Conservation (phyloP, 2,888 invertebrate species). For the Drosophila anomelani region DNA sequence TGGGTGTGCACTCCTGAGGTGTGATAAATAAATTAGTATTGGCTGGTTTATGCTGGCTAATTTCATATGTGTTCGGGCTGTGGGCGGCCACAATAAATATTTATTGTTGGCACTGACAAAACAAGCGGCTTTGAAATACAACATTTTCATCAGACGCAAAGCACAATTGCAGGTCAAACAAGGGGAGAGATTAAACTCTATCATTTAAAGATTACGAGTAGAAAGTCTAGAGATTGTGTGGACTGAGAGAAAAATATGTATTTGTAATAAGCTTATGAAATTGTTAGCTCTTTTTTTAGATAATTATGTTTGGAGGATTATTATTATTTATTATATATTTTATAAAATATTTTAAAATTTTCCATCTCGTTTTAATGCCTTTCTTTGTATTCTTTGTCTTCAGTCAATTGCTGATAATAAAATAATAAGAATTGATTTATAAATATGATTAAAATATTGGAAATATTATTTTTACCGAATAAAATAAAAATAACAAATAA, state of each 20-base stretch:
- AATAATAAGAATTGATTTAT: too few species aligned
- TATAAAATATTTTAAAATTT: too few species aligned
- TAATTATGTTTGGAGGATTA: too few species aligned
- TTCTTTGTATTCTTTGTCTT: too few species aligned
- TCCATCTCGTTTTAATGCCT: too few species aligned
- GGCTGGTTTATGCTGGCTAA: conserved; percentile 7
- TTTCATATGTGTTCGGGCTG: neutral
- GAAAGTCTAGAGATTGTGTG: conserved; percentile 13
- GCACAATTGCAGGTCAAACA: neutral
- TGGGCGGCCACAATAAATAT: conserved; percentile 13
- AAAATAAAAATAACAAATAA: too few species aligned
- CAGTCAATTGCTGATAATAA: too few species aligned
- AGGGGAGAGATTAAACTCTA: conserved; percentile 6
- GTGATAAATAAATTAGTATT: conserved; percentile 65
- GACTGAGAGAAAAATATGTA: conserved; percentile 12
- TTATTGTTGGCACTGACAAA: conserved; percentile 14
- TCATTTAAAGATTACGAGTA: conserved; percentile 9
- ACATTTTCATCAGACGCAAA: conserved; percentile 12
- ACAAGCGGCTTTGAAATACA: neutral
- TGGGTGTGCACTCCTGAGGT: conserved; percentile 37
- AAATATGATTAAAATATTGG: too few species aligned
- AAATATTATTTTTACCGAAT: neutral
- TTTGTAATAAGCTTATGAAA: too few species aligned
- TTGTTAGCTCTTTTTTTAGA: too few species aligned
- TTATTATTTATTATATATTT: too few species aligned